A percentile compares a stretch with the other conserved stretches of the same genome.
Evolutionary conservation across 2,797 vertebrate species (phyloP).

Genomic region (Parauchenoglanis punctatus): DNA sequence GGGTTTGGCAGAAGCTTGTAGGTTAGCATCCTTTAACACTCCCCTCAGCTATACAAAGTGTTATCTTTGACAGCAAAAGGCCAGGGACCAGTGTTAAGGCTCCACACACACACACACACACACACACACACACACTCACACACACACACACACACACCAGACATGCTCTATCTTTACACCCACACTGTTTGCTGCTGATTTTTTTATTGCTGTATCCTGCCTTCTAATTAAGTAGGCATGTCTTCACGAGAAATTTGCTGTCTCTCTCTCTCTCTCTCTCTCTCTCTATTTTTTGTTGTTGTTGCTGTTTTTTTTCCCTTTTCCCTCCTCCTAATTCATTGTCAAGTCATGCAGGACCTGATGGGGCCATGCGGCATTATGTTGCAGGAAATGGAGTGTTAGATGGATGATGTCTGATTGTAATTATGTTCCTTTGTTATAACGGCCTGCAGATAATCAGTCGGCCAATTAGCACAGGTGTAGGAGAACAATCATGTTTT

Average conservation of each 20-base stretch:
- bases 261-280: neutral
- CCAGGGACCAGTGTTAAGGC: conserved; percentile 5
- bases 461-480: conserved; percentile 9
- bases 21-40: neutral
- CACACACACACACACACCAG: neutral
- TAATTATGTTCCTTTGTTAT: conserved; percentile 32
- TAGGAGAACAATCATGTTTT: conserved; percentile 8
- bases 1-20: conserved; percentile 4
- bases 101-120: neutral
- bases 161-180: neutral
- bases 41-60: neutral
- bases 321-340: neutral
- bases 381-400: conserved; percentile 10
- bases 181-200: neutral
- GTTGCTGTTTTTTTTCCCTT: neutral
- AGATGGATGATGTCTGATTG: conserved; percentile 25
- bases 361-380: neutral
- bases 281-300: neutral
- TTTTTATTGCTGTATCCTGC: neutral
- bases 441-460: neutral
- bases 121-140: neutral
- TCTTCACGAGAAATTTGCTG: neutral
- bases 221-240: neutral
- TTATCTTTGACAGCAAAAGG: conserved; percentile 19
- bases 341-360: neutral